Evolutionary conservation across 2,888 invertebrate species (phyloP).

Genomic region (Drosophila hamatofila): DNA sequence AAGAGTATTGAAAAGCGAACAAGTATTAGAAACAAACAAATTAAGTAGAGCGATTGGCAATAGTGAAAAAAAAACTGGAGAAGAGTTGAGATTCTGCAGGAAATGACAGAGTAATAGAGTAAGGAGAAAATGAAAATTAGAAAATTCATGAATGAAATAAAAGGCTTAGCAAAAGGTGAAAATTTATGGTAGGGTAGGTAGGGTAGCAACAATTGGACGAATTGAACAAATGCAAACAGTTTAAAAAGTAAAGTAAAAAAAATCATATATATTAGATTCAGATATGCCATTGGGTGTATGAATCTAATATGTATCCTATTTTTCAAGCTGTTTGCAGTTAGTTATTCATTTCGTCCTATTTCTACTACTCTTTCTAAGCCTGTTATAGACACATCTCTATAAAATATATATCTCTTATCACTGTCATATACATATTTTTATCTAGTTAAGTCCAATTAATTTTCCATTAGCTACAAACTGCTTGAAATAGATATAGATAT

Average conservation of each 20-base stretch:
- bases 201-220: too few relatives aligned
- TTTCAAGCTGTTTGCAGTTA: too few relatives aligned
- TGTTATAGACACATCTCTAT: not conserved
- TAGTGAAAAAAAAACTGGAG: too few relatives aligned
- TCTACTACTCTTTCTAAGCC: too few relatives aligned
- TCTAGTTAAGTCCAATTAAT: not conserved
- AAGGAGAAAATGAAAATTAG: not conserved
- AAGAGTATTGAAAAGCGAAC: too few relatives aligned
- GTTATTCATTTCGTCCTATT: too few relatives aligned
- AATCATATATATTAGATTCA: not conserved
- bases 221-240: not conserved
- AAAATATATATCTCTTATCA: not conserved
- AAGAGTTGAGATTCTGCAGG: too few relatives aligned
- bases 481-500: not conserved
- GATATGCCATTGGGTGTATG: not conserved
- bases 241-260: too few relatives aligned
- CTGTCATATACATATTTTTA: not conserved
- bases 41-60: too few relatives aligned
- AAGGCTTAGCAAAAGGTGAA: not conserved
- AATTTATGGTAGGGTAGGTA: too few relatives aligned
- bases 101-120: not conserved
- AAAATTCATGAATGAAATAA: not conserved
- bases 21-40: too few relatives aligned
- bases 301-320: too few relatives aligned
- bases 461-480: not conserved